Evolutionary conservation across 2,797 vertebrate genomes (phyloP).

Genomic region (Leptoclinus maculatus): DNA sequence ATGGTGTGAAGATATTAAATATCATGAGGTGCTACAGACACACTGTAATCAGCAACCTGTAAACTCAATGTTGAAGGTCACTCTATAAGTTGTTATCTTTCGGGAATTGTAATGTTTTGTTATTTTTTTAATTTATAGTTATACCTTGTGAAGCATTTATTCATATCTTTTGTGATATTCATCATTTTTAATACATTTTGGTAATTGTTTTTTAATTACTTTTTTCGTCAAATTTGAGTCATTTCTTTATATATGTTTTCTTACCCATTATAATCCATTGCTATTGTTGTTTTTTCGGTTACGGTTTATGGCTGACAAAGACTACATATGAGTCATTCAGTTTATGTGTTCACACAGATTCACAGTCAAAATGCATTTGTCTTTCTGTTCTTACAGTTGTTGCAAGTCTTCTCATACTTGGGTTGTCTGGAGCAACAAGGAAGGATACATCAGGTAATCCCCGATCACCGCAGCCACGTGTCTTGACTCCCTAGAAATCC

Average conservation of each 20-base stretch:
- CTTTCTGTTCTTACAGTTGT: slow-evolving; percentile 88
- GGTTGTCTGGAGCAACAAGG: slow-evolving; percentile 96
- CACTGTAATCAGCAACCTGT: slow-evolving; percentile 33
- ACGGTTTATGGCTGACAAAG: not conserved
- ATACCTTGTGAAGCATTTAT: not conserved
- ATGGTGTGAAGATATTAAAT: not conserved
- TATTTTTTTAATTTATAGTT: not conserved
- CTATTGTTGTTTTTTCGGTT: not conserved
- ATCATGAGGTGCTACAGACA: not conserved
- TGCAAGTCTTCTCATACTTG: slow-evolving; percentile 99
- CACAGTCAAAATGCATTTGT: slow-evolving; percentile 27
- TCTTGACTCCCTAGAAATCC: not conserved
- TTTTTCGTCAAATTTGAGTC: not conserved
- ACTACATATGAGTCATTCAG: not conserved
- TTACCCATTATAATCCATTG: not conserved
- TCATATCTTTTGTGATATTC: not conserved
- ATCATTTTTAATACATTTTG: not conserved
- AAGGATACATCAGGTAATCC: slow-evolving; percentile 93
- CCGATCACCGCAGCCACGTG: not conserved
- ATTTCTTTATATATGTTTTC: not conserved
- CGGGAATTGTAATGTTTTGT: not conserved
- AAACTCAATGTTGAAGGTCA: slow-evolving; percentile 63
- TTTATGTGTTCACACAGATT: slow-evolving; percentile 4
- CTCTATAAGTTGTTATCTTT: slow-evolving; percentile 20
- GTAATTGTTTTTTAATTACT: not conserved